Evolutionary conservation across 2,888 invertebrate species (phyloP).

Genomic region (Apocheima hispidaria): DNA sequence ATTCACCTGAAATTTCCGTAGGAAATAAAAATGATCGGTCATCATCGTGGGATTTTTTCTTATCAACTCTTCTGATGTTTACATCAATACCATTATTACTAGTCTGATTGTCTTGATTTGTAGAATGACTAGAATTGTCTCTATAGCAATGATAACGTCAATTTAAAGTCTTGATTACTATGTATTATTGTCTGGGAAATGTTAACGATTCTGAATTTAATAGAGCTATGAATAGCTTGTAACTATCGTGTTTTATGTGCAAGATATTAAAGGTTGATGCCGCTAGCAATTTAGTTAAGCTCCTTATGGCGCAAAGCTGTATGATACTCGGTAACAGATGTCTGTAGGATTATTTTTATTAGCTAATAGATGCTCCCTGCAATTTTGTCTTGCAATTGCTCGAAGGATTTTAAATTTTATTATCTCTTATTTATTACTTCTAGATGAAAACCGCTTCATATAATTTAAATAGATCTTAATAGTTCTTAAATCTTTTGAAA

Average conservation of each 20-base stretch:
- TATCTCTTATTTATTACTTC: neutral
- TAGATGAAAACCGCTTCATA: neutral
- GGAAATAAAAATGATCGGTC: conserved; percentile 29
- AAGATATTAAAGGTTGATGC: conserved; percentile 10
- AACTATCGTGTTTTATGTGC: conserved; percentile 16
- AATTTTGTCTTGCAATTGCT: conserved; percentile 12
- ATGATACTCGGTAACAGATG: conserved; percentile 39
- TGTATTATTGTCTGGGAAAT: conserved; percentile 20
- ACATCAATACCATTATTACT: conserved; percentile 33
- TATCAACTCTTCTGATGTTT: conserved; percentile 27
- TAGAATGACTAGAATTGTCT: conserved; percentile 31
- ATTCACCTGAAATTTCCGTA: conserved; percentile 25
- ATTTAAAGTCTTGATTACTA: conserved; percentile 20
- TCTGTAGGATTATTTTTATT: conserved; percentile 27
- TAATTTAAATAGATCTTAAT: neutral
- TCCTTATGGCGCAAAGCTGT: conserved; percentile 24
- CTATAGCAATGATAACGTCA: conserved; percentile 25
- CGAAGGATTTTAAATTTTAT: conserved; percentile 1
- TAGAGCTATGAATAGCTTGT: conserved; percentile 16
- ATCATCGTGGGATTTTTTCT: conserved; percentile 28
- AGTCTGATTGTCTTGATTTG: conserved; percentile 35
- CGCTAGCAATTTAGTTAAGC: conserved; percentile 31
- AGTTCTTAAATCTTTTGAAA: too few relatives aligned
- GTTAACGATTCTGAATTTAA: conserved; percentile 32
- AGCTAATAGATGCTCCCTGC: conserved; percentile 12